Evolutionary conservation across 2,113 vertebrate genomes (phyloP).

Genomic region (Sturnira hondurensis): DNA sequence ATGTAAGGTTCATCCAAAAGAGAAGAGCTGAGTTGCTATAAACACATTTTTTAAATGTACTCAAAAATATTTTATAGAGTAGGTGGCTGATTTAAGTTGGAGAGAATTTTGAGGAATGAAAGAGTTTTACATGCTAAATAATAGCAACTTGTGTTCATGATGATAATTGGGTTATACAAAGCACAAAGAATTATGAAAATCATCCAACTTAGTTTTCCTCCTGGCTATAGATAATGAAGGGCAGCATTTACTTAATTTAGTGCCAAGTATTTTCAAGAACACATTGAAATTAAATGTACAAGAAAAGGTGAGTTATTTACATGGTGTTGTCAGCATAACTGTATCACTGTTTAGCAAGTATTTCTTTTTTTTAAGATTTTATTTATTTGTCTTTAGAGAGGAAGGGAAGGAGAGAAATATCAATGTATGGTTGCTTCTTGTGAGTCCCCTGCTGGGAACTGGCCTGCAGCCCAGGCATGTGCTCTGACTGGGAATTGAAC

Average conservation of each 20-base stretch:
- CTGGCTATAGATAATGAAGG: slow-evolving; percentile 18
- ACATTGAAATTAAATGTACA: neutral
- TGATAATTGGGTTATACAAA: slow-evolving; percentile 35
- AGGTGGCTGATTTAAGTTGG: slow-evolving; percentile 43
- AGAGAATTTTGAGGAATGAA: slow-evolving; percentile 46
- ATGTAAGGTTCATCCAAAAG: neutral
- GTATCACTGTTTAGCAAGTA: slow-evolving; percentile 37
- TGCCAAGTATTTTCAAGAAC: neutral
- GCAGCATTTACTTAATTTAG: neutral
- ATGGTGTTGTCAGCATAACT: neutral
- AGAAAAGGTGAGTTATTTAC: neutral
- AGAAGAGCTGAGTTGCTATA: neutral
- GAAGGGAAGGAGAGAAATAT: too few species aligned
- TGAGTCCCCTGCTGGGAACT: too few species aligned
- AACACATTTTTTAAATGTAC: slow-evolving; percentile 38
- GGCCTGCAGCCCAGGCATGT: too few species aligned
- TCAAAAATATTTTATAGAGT: slow-evolving; percentile 32
- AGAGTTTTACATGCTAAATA: slow-evolving; percentile 46
- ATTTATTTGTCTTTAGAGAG: too few species aligned
- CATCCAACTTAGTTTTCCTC: neutral
- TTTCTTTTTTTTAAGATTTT: too few species aligned
- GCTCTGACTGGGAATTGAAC: too few species aligned
- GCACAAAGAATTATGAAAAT: slow-evolving; percentile 30
- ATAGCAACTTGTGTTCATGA: slow-evolving; percentile 54
- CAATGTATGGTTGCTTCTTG: too few species aligned